phyloP scores from a whole-genome alignment of 2,888 invertebrate genomes.

The Volucella bombylans region DNA sequence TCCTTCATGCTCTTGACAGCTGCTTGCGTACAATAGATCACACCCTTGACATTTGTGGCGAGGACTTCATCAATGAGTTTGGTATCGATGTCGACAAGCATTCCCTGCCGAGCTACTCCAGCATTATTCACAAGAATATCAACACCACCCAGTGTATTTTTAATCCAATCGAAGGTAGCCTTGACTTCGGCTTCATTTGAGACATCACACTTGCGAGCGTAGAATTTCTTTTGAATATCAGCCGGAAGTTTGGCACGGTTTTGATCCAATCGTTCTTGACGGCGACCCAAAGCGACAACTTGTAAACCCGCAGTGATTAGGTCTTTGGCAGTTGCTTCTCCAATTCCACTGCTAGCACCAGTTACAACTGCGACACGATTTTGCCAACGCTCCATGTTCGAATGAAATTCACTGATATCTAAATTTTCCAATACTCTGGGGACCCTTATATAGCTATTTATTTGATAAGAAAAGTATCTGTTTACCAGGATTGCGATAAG shows the following conservation, averaged over 20 bases:
- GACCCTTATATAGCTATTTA: not conserved
- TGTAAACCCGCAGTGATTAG: conserved; percentile 82
- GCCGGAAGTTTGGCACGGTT: conserved; percentile 48
- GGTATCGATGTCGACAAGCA: conserved; percentile 41
- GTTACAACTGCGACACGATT: conserved; percentile 85
- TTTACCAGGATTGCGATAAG: too few relatives aligned
- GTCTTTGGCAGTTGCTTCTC: conserved; percentile 81
- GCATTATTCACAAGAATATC: conserved; percentile 85
- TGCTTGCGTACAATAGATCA: conserved; percentile 81
- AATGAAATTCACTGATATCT: not conserved
- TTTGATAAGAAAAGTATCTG: too few relatives aligned
- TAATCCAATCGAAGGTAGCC: conserved; percentile 82
- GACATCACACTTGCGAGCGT: conserved; percentile 83
- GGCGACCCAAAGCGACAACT: conserved; percentile 83
- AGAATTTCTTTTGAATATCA: conserved; percentile 75
- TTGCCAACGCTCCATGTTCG: conserved; percentile 79
- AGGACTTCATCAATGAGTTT: conserved; percentile 75
- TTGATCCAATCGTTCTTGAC: conserved; percentile 77
- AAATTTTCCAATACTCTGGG: not conserved
- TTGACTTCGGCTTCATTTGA: conserved; percentile 83
- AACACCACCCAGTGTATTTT: conserved; percentile 82
- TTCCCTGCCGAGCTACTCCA: conserved; percentile 25
- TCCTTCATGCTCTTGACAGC: conserved; percentile 82
- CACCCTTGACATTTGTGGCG: conserved; percentile 81
- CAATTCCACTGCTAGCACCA: conserved; percentile 85